phyloP scores from a whole-genome alignment of 2,888 invertebrate genomes.

The Octonoba sinensis region DNA sequence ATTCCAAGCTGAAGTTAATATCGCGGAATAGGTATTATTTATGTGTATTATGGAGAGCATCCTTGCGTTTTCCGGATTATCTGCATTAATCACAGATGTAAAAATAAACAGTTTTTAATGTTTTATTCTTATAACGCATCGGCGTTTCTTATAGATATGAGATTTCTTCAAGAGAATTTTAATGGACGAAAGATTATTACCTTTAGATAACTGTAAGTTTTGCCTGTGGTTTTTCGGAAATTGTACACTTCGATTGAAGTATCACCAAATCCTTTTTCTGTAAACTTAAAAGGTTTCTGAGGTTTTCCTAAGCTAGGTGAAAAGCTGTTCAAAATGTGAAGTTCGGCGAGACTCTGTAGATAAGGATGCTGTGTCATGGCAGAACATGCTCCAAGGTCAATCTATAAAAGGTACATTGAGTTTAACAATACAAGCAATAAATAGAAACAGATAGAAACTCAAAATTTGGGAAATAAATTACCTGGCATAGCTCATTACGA shows the following conservation, averaged over 20 bases:
- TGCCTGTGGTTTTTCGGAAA: slow-evolving; percentile 66
- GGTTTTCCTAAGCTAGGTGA: slow-evolving; percentile 68
- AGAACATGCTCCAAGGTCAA: slow-evolving; percentile 47
- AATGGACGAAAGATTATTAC: slow-evolving; percentile 8
- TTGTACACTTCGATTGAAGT: slow-evolving; percentile 71
- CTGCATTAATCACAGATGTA: no score
- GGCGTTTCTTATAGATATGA: no score
- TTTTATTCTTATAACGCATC: no score
- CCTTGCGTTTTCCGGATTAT: no score
- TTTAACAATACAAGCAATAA: neutral
- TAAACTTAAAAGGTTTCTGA: slow-evolving; percentile 70
- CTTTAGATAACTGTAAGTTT: slow-evolving; percentile 45
- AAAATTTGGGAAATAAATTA: neutral
- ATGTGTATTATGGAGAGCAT: no score
- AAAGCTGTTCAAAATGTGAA: slow-evolving; percentile 67
- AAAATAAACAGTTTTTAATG: no score
- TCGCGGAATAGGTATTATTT: no score
- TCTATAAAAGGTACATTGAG: neutral
- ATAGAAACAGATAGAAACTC: no score
- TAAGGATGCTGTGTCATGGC: slow-evolving; percentile 25
- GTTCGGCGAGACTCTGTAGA: slow-evolving; percentile 63
- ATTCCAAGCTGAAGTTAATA: no score
- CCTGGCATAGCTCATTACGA: slow-evolving; percentile 44
- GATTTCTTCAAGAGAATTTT: no score
- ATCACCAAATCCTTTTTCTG: slow-evolving; percentile 71